Evolutionary conservation across 2,797 vertebrate species (phyloP), one percentile per base, ranked within the genome.

Genomic region (Spea hammondii): DNA sequence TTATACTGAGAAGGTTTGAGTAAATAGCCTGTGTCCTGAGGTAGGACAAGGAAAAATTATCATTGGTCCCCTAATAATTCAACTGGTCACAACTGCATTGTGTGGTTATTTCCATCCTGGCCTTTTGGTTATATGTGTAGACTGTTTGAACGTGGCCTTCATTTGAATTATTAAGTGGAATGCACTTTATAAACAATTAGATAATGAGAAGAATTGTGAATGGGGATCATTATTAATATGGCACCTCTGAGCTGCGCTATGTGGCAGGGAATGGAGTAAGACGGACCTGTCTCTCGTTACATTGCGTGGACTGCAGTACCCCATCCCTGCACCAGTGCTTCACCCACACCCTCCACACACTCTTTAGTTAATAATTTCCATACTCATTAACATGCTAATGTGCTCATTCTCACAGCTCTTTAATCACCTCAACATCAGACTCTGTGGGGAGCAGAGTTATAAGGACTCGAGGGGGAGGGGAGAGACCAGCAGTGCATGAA

Each of bases 301-400:
- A 45, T 60, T 68, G 54, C 65, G 65, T 74, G 57, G 57, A 69
- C 12, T 67, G 48, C 47, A 53, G 55, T 17, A 12, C 54, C 53
- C 69, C 67, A 60, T 75, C 53, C 79, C 71, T 59, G 69, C 64
- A 70, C 54, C 71, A 48, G 9, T 50, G 17, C 48, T 65, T 79
- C 49, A 9, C 74, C 78, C 67, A 62, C 79, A 49, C 13, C 80
- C 64, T 17, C 59, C 60, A 57, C 74, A 75, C 74, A 82, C 76
- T 78, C 80, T 82, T 79, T 78, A 82, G 79, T 82, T 82, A 82
- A 82, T 82, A 82, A 82, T 82, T 82, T 82, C 79, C 79, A 82
- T 82, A 82, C 79, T 82, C 79, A 82, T 82, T 82, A 82, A 82
- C 79, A 82, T 82, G 79, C 79, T 79, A 74, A 79, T 76, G 77